phyloP scores from a whole-genome alignment of 92 coral and sea anemone genomes.

The Porites evermanni region DNA sequence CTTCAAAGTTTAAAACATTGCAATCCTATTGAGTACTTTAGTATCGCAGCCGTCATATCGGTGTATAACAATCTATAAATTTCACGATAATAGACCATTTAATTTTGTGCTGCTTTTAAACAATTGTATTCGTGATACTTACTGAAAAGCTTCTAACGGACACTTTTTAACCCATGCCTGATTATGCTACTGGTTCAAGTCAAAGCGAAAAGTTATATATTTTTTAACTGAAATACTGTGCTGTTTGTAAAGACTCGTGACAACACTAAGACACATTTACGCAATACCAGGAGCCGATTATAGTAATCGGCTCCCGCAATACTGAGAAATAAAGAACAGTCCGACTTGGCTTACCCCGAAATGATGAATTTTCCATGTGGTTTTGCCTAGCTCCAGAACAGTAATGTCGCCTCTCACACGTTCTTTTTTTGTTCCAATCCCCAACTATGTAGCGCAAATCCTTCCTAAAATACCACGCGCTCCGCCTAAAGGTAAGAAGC shows the following conservation, averaged over 20 bases:
- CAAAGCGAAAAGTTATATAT: not conserved
- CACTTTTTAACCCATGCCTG: too few species aligned
- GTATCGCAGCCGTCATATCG: too few species aligned
- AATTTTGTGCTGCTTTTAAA: too few species aligned
- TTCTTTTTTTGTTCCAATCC: too few species aligned
- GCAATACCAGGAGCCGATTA: not conserved
- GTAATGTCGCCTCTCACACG: not conserved
- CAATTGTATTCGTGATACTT: not conserved
- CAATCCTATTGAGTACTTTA: too few species aligned
- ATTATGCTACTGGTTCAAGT: too few species aligned
- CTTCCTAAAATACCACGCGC: constrained; percentile 20
- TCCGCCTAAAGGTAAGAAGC: not conserved
- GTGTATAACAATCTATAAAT: too few species aligned
- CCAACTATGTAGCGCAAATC: not conserved
- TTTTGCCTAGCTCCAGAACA: not conserved
- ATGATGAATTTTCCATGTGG: constrained; percentile 5
- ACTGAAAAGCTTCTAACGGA: not conserved
- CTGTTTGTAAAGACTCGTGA: constrained; percentile 12
- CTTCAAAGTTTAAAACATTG: too few species aligned
- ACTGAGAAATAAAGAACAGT: too few species aligned
- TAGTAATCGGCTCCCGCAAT: too few species aligned
- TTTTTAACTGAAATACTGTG: constrained; percentile 3
- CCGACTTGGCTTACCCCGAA: not conserved
- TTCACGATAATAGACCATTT: too few species aligned
- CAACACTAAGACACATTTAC: not conserved